Conservation (phyloP, 1,140 invertebrate species). For the Magallana gigas region DNA sequence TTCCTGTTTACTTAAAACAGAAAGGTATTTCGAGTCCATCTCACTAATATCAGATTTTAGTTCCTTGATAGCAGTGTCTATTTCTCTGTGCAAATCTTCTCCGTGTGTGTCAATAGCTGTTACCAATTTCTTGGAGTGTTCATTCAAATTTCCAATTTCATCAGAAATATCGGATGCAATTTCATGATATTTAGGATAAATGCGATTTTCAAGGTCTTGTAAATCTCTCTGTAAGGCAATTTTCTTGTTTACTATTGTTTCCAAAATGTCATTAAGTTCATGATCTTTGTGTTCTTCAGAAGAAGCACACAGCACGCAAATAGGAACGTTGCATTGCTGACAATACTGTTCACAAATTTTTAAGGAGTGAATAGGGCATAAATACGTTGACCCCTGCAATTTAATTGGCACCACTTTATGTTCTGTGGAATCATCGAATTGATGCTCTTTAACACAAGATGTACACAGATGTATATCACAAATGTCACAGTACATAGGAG, state of each 20-base stretch:
- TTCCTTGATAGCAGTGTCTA: neutral
- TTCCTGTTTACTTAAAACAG: neutral
- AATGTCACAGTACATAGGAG: neutral
- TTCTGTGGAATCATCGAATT: neutral
- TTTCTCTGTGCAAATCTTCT: constrained; percentile 1
- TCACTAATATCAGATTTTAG: neutral
- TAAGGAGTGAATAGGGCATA: neutral
- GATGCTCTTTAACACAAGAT: neutral
- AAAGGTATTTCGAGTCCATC: neutral
- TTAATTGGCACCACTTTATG: neutral
- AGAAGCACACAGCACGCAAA: neutral
- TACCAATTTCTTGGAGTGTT: neutral
- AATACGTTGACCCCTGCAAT: neutral
- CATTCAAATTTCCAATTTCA: neutral
- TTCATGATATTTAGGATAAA: neutral
- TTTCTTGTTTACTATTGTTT: neutral
- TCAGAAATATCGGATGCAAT: neutral
- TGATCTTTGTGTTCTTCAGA: neutral
- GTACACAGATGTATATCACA: neutral
- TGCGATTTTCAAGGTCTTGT: neutral
- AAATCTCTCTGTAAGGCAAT: neutral
- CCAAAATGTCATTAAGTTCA: neutral
- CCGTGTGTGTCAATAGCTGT: neutral
- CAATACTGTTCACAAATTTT: neutral
- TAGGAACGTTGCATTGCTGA: neutral